A percentile compares a stretch with the other conserved stretches of the same genome.
phyloP scores from a whole-genome alignment of 2,113 vertebrate species.

The western clawed frog (Xenopus tropicalis) region DNA sequence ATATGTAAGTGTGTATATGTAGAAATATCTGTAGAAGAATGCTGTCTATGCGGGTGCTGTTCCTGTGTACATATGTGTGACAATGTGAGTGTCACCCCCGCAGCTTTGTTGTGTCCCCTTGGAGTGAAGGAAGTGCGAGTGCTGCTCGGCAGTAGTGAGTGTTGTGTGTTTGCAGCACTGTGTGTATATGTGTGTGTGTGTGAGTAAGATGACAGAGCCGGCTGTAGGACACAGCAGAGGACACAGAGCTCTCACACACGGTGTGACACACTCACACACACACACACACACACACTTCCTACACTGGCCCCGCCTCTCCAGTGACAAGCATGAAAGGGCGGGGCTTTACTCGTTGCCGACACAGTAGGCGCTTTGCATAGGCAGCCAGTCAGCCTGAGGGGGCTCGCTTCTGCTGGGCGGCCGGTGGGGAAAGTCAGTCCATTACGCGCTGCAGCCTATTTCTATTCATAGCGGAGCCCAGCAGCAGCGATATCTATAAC shows the following conservation, averaged over 20 bases:
- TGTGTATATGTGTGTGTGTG: not conserved
- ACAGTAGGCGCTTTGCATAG: not conserved
- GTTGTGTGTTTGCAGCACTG: not conserved
- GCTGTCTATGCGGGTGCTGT: too few species aligned
- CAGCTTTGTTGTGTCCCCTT: not conserved
- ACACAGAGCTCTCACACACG: not conserved
- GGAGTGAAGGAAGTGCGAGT: too few species aligned
- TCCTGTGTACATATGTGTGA: not conserved
- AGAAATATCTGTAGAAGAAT: too few species aligned
- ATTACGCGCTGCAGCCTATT: too few species aligned
- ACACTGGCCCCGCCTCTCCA: not conserved
- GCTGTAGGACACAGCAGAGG: constrained; percentile 39
- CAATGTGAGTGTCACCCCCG: not conserved
- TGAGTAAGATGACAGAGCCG: not conserved
- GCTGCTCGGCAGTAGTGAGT: too few species aligned
- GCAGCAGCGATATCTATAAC: too few species aligned
- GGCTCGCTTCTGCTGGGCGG: too few species aligned
- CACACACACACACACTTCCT: constrained; percentile 28
- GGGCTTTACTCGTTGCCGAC: not conserved
- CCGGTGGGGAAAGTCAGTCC: too few species aligned
- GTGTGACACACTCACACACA: constrained; percentile 9
- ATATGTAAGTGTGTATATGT: too few species aligned
- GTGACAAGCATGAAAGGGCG: constrained; percentile 25
- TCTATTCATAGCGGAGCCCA: too few species aligned
- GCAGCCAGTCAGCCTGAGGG: too few species aligned